Base-by-base conservation (phyloP, 2,888 invertebrate genomes). In the Zootermopsis nevadensis region DNA sequence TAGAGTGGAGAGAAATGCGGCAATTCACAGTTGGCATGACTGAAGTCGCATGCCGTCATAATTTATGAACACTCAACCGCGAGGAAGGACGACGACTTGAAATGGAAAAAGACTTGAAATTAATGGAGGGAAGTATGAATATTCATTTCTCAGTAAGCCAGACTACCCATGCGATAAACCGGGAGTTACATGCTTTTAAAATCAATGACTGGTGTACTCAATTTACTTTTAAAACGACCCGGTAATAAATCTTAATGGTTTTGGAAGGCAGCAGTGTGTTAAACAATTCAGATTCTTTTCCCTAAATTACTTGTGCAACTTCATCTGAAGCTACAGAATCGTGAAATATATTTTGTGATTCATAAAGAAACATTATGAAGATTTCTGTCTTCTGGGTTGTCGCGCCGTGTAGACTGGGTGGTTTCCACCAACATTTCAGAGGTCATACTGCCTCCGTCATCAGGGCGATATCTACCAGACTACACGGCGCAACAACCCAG, bases 101-200 rank as follows among this genome's bases (percentile, higher is more conserved):
- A 69, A 69, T 69, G n/a, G n/a, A n/a, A 33, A 31, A 22, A 33
- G 33, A 33, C 31, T 69, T 69, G 19, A 69, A 69, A 69, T 69
- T 69, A 69, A 69, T 69, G 69, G 69, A 33, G 22, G 69, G 33
- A 60, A 33, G 69, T 69, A 69, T 69, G 69, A 69, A 69, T 69
- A 69, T 69, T 69, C 69, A 69, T 31, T 1, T 30, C 69, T 66
- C 7, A 19, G 69, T 60, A n/a, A 27, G 60, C 15, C n/a, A n/a
- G 60, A 60, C 60, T 60, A 60, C 60, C 6, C 6, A 27, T 6
- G n/a, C n/a, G n/a, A 60, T 60, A 60, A n/a, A 60, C n/a, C 15
- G 6, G 27, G 60, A 60, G 60, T 60, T 60, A 60, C n/a, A 24
- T 27, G 10, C 60, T 27, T 60, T 60, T 60, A 60, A n/a, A 60